Percentiles rank a stretch among this genome's conserved stretches.
These are phyloP conservation scores for Eclectus roratus DNA, from an alignment of 2,113 vertebrate genomes.

Conservation along the genomic window DNA sequence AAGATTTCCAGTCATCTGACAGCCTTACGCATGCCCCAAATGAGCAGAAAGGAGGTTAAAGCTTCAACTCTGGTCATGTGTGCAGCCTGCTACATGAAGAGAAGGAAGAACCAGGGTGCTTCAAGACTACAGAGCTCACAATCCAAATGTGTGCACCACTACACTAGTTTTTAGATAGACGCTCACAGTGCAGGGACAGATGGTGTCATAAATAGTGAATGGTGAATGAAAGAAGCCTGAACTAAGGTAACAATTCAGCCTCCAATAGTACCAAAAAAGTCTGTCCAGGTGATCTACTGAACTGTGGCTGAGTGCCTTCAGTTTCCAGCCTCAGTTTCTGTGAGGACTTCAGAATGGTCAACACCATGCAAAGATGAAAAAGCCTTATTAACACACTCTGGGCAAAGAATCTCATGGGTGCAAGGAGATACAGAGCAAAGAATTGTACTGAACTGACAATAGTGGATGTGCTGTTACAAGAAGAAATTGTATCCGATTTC, in stretches of 20 bases:
- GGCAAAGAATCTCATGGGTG: neutral
- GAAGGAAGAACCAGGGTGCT: neutral
- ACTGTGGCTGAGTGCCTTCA: neutral
- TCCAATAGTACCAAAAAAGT: neutral
- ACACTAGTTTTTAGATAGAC: neutral
- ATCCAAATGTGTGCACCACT: neutral
- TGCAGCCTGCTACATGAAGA: neutral
- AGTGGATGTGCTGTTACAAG: neutral
- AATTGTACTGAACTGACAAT: neutral
- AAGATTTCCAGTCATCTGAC: neutral
- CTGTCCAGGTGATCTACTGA: neutral
- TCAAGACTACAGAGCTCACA: neutral
- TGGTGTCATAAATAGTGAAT: neutral
- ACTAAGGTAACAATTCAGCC: neutral
- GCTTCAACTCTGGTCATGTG: neutral
- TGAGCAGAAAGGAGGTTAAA: neutral
- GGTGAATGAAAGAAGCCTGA: neutral
- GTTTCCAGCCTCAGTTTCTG: neutral
- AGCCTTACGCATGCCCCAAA: neutral
- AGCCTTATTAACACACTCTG: neutral
- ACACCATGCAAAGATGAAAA: neutral
- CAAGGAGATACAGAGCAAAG: neutral
- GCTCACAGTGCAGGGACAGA: neutral
- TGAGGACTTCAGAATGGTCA: neutral
- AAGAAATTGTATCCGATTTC: neutral